Conservation (phyloP, 2,888 invertebrate genomes). For the Hirtodrosophila histrioides region DNA sequence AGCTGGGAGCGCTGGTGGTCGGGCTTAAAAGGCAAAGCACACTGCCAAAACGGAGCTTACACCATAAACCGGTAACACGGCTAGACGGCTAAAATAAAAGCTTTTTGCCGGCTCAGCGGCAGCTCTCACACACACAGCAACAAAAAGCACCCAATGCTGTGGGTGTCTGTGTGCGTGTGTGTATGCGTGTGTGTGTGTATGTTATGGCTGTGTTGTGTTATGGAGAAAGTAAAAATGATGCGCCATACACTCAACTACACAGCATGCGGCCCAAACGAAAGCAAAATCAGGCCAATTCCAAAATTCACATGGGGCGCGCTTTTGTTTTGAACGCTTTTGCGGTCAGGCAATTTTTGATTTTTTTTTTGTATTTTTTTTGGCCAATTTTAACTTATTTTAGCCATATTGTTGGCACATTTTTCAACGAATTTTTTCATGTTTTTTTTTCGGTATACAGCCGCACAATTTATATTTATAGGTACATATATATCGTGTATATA, state of each 20-base stretch:
- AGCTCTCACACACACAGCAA: constrained; percentile 39
- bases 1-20: constrained; percentile 69
- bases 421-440: neutral
- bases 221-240: constrained; percentile 74
- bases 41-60: constrained; percentile 67
- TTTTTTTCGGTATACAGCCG: too few species aligned
- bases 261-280: constrained; percentile 69
- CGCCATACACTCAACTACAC: constrained; percentile 68
- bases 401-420: constrained; percentile 46
- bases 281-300: constrained; percentile 79
- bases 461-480: constrained; percentile 2
- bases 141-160: constrained; percentile 8
- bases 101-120: constrained; percentile 50
- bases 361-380: constrained; percentile 40
- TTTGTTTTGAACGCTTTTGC: constrained; percentile 40
- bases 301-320: constrained; percentile 40
- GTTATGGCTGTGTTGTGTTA: constrained; percentile 8
- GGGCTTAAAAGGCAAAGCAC: constrained; percentile 79
- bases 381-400: constrained; percentile 49
- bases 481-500: constrained; percentile 1
- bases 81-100: constrained; percentile 15
- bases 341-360: constrained; percentile 50
- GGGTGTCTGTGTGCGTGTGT: constrained; percentile 14
- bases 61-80: constrained; percentile 65
- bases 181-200: too few species aligned